Base-by-base conservation (phyloP, 37 sponge, comb jelly and placozoan species). In the Hexactinellida sp. region DNA sequence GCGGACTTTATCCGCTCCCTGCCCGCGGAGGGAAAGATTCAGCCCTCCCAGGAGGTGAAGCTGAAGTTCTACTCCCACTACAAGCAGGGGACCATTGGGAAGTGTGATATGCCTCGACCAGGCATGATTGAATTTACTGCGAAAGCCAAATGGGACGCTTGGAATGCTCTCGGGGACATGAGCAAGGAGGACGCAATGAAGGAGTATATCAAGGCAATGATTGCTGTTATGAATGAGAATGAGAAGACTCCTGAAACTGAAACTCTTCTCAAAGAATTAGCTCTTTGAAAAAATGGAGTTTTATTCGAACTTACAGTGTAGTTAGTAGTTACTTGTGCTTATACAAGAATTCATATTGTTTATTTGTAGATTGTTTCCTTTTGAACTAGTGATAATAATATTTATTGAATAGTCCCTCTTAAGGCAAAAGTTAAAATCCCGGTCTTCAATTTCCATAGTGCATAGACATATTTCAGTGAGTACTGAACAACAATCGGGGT, bases 121-220 rank as follows among this genome's bases (percentile, higher is more conserved):
- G 95, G 98, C 28, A 83, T 85, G 51, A 88, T 97, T 54, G 95
- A 97, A 84, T 91, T 97, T 32, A 93, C 93, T 82, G 98, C 91
- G 0, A 87, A 89, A 83, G 95, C 98, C 0, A 97, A 97, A 37
- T 97, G 95, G 95, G 90, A 90, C 54, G 95, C 95, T 39, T 97
- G 98, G 98, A 93, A 93, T 82, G 39, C 82, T 25, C 85, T 94
- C 28, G 94, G 94, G 0, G 84, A 88, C 36, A 13, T 94, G 36
- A 55, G 76, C 13, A 10, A 63, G 30, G 76, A 63, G 3, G 76
- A 32, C 76, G 76, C 76, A 10, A 63, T 25, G 76, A 63, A 28
- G 30, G 76, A 63, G 34, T 63, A 63, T 63, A 63, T 63, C 21
- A 63, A 63, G 76, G 34, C 34, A 25, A 25, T 63, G 76, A 28